Percentiles rank a stretch among this genome's conserved stretches.
These are phyloP conservation scores for Periplaneta americana DNA, from an alignment of 1,140 invertebrate species.

Conservation along the genomic window DNA sequence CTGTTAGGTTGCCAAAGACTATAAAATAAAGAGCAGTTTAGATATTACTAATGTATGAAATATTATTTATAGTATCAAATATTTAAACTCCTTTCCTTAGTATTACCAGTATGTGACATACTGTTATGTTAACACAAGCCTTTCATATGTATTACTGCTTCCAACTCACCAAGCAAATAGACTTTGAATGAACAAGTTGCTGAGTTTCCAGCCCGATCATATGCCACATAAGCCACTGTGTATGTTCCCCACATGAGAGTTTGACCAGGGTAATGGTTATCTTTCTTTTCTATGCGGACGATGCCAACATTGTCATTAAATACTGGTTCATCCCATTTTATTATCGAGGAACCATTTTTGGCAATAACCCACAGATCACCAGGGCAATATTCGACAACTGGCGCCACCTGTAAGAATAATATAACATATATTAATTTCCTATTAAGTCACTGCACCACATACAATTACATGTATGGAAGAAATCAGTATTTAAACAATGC, in stretches of 20 bases:
- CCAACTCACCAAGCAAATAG: conserved; percentile 75
- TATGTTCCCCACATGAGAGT: conserved; percentile 90
- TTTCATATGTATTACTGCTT: not conserved
- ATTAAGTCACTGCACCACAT: too few species aligned
- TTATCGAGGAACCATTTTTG: conserved; percentile 83
- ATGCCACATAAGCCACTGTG: conserved; percentile 89
- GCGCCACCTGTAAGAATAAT: conserved; percentile 49
- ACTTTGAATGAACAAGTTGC: conserved; percentile 92
- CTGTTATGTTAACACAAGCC: too few species aligned
- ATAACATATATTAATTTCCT: too few species aligned
- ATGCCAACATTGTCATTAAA: conserved; percentile 86
- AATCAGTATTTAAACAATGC: too few species aligned
- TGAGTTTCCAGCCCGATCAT: conserved; percentile 84
- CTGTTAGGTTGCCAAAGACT: too few species aligned
- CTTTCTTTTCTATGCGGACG: conserved; percentile 73
- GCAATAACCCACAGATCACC: conserved; percentile 92
- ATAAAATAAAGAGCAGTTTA: too few species aligned
- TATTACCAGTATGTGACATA: too few species aligned
- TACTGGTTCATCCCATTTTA: conserved; percentile 90
- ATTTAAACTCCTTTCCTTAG: too few species aligned
- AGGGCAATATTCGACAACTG: conserved; percentile 83
- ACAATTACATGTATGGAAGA: too few species aligned
- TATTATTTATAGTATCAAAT: too few species aligned
- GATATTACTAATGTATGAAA: too few species aligned
- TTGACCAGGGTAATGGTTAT: conserved; percentile 83